Evolutionary conservation across 1,140 invertebrate species (phyloP), one percentile per base, ranked within the genome.

Genomic region (Hirudo medicinalis): DNA sequence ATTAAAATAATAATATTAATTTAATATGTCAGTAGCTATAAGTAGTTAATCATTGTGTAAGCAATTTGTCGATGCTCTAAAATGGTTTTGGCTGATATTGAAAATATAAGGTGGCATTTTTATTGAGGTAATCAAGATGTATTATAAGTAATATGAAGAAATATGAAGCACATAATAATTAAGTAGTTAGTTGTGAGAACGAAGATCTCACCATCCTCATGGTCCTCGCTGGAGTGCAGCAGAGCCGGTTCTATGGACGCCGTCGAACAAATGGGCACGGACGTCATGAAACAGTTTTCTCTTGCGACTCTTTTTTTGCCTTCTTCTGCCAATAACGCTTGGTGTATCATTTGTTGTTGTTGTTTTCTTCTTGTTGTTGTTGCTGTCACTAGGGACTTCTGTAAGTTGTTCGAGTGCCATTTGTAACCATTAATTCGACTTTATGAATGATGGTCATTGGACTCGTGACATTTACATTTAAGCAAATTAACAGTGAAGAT

Each of bases 301-400:
- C 97, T 82, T 78, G 97, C 93, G 53, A 90, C 88, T 29, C 92
- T 85, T 79, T 94, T 92, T 77, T 95, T 92, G 79, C 97, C 93
- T 79, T 97, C 92, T 78, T 97, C 91, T 40, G 92, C 91, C 80
- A 95, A 89, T 20, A 99, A 83, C 19, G 94, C 96, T 80, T 89
- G 88, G 78, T 94, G 90, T 53, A 99, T 94, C 70, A 97, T 87
- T 83, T 99, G 97, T 54, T 96, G 96, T 82, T 99, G 94, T 80
- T 99, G 94, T 79, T 99, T 99, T 77, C 97, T 93, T 27, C 96
- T 86, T 0, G 95, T 99, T 80, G 97, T 97, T 0, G 94, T 99
- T 1, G 96, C 94, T 40, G 96, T 97, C 22, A 99, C 95, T 77
- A 98, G 85, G 19, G 94, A 95, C 79, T 85, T 84, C 91, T 97